Evolutionary conservation across 2,888 invertebrate genomes (phyloP).

Genomic region (Drosophila paranaensis): DNA sequence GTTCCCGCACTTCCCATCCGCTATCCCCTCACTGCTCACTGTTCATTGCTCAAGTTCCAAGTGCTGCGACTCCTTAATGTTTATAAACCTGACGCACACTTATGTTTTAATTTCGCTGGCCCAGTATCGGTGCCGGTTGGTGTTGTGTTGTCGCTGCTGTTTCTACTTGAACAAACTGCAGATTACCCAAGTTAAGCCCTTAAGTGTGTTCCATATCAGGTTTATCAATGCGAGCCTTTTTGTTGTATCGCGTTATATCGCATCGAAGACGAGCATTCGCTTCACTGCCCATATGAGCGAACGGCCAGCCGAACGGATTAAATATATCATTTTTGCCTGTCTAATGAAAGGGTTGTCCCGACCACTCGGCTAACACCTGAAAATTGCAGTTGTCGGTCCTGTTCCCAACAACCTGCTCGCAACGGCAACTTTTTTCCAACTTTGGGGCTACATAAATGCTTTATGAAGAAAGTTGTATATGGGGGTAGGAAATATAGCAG

Average conservation of each 20-base stretch:
- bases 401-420: conserved; percentile 37
- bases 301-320: conserved; percentile 69
- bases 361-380: conserved; percentile 73
- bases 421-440: conserved; percentile 44
- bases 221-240: conserved; percentile 63
- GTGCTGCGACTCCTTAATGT: conserved; percentile 24
- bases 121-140: conserved; percentile 47
- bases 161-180: conserved; percentile 75
- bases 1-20: background rate
- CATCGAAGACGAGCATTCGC: conserved; percentile 64
- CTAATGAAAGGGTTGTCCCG: conserved; percentile 73
- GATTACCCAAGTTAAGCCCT: conserved; percentile 80
- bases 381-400: conserved; percentile 64
- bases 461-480: conserved; percentile 65
- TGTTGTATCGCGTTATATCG: conserved; percentile 24
- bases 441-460: conserved; percentile 31
- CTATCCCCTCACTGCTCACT: background rate
- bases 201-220: conserved; percentile 81
- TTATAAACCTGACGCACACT: conserved; percentile 41
- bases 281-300: conserved; percentile 50
- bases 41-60: conserved; percentile 26
- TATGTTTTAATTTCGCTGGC: conserved; percentile 71
- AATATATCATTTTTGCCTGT: conserved; percentile 77
- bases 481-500: conserved; percentile 62
- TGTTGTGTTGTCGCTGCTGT: conserved; percentile 60